Base-by-base conservation (phyloP, 2,113 vertebrate species). In the Raja brachyura region DNA sequence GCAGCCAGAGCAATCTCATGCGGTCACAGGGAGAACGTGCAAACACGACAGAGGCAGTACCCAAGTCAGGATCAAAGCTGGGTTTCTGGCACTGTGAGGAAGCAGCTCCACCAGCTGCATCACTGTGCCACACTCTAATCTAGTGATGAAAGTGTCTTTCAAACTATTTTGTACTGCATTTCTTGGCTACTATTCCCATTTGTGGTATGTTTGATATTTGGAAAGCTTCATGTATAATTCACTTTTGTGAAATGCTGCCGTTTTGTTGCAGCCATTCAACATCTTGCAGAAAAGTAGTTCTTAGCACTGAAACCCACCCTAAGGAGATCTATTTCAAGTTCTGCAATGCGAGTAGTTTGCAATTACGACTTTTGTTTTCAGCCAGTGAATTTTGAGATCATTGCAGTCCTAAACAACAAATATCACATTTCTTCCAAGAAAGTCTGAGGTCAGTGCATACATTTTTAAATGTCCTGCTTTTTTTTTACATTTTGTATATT, bases 301-400 rank as follows among this genome's bases (percentile, higher is more conserved):
- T 63, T 88, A 63, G 59, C 5, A 16, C 59, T 88, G 59, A 88
- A 63, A 63, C n/a, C 2, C 28, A 63, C n/a, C 83, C 59, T 63
- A 63, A 63, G 28, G 83, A 88, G 28, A 88, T 31, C 79, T 28
- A 83, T 56, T 83, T 59, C 83, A 88, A 88, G 16, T 88, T 88
- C 83, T 88, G 14, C n/a, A 88, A 88, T 88, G 59, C 63, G 63
- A 31, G 16, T n/a, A 88, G 28, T 61, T 88, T 31, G 11, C 61
- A 63, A 88, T 88, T 88, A 88, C 83, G 63, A 63, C 28, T 61
- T 86, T 88, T 88, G 63, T 66, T 48, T 88, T 88, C 59, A 63
- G 83, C 59, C 59, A 66, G 28, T 63, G 31, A 88, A 63, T 88
- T 63, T 63, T n/a, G 14, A n/a, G 59, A 88, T 33, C 59, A 88